These are phyloP conservation scores for Corvus moneduloides DNA, from an alignment of 2,113 vertebrate genomes.

Conservation along the genomic window DNA sequence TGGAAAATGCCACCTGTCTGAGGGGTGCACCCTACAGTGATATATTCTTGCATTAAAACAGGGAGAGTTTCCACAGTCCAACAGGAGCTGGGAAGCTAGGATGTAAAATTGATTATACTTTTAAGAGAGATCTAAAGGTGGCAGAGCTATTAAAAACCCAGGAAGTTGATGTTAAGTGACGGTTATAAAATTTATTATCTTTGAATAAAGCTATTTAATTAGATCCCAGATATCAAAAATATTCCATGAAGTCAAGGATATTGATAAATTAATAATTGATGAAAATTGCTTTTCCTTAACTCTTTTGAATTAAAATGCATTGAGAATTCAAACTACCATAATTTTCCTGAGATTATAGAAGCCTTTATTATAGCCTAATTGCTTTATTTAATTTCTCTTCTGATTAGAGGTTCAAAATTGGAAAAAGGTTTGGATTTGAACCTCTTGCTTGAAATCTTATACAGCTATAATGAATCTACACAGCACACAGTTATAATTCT, in stretches of 20 bases:
- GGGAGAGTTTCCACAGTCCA: not conserved
- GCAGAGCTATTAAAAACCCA: conserved; percentile 25
- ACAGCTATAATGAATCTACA: conserved; percentile 22
- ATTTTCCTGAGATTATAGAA: conserved; percentile 1
- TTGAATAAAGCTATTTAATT: conserved; percentile 59
- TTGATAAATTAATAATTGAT: conserved; percentile 59
- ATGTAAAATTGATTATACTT: conserved; percentile 12
- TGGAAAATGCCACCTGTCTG: not conserved
- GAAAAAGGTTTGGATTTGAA: conserved; percentile 27
- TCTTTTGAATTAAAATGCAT: conserved; percentile 14
- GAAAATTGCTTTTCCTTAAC: conserved; percentile 37
- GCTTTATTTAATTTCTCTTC: conserved; percentile 22
- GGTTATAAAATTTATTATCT: conserved; percentile 33
- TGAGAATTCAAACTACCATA: not conserved
- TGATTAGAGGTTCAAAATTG: conserved; percentile 33
- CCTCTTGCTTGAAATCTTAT: not conserved
- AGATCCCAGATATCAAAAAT: conserved; percentile 29
- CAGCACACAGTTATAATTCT: not conserved
- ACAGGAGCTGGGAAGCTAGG: not conserved
- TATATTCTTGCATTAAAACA: not conserved
- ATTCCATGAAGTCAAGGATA: conserved; percentile 33
- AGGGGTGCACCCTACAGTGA: not conserved
- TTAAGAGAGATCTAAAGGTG: not conserved
- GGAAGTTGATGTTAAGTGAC: conserved; percentile 29
- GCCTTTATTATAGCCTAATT: conserved; percentile 1